phyloP scores from a whole-genome alignment of 2,888 invertebrate genomes.

The Eristalis arbustorum region DNA sequence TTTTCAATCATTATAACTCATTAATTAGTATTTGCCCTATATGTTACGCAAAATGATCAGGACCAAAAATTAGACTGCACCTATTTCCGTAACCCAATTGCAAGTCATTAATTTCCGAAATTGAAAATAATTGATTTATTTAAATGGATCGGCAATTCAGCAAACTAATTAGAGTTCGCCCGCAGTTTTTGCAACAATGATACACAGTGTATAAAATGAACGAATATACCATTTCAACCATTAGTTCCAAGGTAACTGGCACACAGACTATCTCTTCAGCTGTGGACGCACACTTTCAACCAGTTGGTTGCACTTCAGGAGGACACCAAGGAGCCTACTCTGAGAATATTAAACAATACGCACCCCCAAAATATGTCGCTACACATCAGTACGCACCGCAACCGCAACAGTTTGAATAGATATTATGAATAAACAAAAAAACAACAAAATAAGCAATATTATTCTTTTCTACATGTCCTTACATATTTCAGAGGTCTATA shows the following conservation, averaged over 20 bases:
- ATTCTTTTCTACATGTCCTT: no score
- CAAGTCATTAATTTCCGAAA: constrained; percentile 3
- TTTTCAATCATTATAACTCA: background rate
- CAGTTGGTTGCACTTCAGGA: constrained; percentile 75
- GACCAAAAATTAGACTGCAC: background rate
- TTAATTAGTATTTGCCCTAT: background rate
- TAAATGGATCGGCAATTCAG: constrained; percentile 5
- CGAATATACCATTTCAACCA: background rate
- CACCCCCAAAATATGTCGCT: constrained; percentile 66
- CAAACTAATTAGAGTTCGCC: constrained; percentile 3
- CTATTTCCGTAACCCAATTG: background rate
- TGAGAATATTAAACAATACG: constrained; percentile 75
- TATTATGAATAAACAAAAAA: background rate
- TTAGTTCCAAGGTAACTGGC: constrained; percentile 73
- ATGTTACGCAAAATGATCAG: no score
- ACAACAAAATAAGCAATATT: background rate
- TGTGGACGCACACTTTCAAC: constrained; percentile 76
- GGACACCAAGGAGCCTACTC: constrained; percentile 76
- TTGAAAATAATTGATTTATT: background rate
- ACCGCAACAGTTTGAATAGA: background rate
- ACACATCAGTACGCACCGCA: constrained; percentile 15
- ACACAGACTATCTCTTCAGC: constrained; percentile 77
- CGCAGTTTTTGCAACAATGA: background rate
- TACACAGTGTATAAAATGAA: constrained; percentile 44
- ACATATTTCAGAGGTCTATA: no score